phyloP scores from a whole-genome alignment of 2,888 invertebrate species.

The Watsonalla binaria region DNA sequence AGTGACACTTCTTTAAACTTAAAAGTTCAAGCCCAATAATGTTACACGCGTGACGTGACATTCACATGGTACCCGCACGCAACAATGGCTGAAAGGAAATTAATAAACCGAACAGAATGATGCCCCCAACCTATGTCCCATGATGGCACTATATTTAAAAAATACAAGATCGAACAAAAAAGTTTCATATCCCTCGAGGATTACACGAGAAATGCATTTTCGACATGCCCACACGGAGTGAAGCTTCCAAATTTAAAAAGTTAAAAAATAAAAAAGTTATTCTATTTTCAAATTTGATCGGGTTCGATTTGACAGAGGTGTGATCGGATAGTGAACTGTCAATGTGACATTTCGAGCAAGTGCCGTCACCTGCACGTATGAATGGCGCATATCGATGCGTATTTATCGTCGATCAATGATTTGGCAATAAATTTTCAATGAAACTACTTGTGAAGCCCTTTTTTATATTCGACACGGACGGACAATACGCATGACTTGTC shows the following conservation, averaged over 20 bases:
- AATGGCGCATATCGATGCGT: conserved; percentile 42
- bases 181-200: conserved; percentile 54
- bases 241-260: conserved; percentile 56
- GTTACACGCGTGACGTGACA: conserved; percentile 15
- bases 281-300: conserved; percentile 21
- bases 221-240: conserved; percentile 68
- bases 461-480: conserved; percentile 45
- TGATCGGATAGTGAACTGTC: conserved; percentile 40
- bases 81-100: conserved; percentile 58
- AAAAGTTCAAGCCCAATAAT: conserved; percentile 1
- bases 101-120: conserved; percentile 57
- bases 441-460: conserved; percentile 49
- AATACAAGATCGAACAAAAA: conserved; percentile 53
- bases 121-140: conserved; percentile 56
- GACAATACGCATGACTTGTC: conserved; percentile 14
- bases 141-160: conserved; percentile 58
- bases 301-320: conserved; percentile 42
- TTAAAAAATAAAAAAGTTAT: conserved; percentile 31
- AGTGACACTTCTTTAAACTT: background rate
- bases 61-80: conserved; percentile 23
- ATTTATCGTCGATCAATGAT: conserved; percentile 68
- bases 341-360: conserved; percentile 41
- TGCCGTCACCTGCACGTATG: conserved; percentile 63
- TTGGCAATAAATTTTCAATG: conserved; percentile 64
- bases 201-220: conserved; percentile 77